Evolutionary conservation across 2,113 vertebrate species (phyloP).

Genomic region (Hystrix brachyura): DNA sequence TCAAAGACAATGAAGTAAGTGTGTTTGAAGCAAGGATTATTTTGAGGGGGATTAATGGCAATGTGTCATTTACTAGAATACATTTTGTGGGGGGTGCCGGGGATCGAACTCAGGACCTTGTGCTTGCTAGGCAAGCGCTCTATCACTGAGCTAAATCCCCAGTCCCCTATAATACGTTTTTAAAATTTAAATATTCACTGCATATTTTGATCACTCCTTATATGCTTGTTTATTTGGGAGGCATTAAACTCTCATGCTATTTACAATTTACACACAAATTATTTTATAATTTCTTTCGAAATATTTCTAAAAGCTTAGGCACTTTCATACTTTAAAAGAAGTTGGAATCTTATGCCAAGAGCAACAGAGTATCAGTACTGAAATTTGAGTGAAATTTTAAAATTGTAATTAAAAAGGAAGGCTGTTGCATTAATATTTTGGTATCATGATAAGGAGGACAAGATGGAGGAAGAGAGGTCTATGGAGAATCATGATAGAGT

Average conservation of each 20-base stretch:
- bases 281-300: slow-evolving; percentile 6
- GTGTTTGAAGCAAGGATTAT: no score
- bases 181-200: no score
- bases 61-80: no score
- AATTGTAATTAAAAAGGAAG: not conserved
- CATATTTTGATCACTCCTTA: not conserved
- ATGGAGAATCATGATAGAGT: not conserved
- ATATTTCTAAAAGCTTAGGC: not conserved
- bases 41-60: no score
- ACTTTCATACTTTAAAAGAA: slow-evolving; percentile 55
- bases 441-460: not conserved
- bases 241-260: not conserved
- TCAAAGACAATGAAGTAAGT: no score
- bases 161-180: no score
- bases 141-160: no score
- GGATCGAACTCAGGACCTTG: no score
- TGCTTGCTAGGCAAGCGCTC: no score
- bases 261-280: not conserved
- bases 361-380: not conserved
- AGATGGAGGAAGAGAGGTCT: not conserved
- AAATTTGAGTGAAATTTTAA: slow-evolving; percentile 30
- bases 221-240: not conserved
- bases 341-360: slow-evolving; percentile 30
- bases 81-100: no score
- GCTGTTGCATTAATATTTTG: not conserved